Conservation (phyloP, 1,140 invertebrate genomes). For the Caenorhabditis briggsae region DNA sequence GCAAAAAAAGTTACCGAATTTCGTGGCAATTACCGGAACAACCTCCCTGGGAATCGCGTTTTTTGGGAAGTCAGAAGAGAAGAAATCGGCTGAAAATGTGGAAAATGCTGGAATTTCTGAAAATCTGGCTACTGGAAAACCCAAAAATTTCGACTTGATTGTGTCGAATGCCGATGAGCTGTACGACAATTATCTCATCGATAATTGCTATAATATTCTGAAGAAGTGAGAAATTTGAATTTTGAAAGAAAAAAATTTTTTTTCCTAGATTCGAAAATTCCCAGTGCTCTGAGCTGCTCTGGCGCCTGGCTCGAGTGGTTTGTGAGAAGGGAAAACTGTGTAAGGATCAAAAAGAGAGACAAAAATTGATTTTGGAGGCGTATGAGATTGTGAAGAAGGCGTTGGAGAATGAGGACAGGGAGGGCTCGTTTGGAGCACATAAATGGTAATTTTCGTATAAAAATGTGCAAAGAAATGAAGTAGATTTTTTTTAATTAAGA, state of each 20-base stretch:
- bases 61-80: conserved; percentile 13
- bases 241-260: not conserved
- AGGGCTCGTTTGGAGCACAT: conserved; percentile 75
- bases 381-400: conserved; percentile 72
- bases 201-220: conserved; percentile 75
- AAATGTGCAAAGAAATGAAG: too few species aligned
- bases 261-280: conserved; percentile 46
- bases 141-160: conserved; percentile 65
- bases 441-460: conserved; percentile 71
- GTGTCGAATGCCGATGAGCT: conserved; percentile 73
- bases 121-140: conserved; percentile 5
- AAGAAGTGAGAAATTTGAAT: conserved; percentile 66
- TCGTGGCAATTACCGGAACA: conserved; percentile 19
- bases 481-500: too few species aligned
- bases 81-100: not conserved
- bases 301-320: conserved; percentile 75
- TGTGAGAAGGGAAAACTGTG: conserved; percentile 74
- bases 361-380: conserved; percentile 72
- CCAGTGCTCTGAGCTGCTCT: conserved; percentile 70
- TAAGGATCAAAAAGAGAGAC: conserved; percentile 69
- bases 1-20: not conserved
- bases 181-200: conserved; percentile 76
- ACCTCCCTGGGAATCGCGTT: conserved; percentile 34
- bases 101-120: not conserved
- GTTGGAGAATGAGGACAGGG: conserved; percentile 61